Evolutionary conservation across 2,888 invertebrate genomes (phyloP), one percentile per base, ranked within the genome.

Genomic region (Atherix ibis): DNA sequence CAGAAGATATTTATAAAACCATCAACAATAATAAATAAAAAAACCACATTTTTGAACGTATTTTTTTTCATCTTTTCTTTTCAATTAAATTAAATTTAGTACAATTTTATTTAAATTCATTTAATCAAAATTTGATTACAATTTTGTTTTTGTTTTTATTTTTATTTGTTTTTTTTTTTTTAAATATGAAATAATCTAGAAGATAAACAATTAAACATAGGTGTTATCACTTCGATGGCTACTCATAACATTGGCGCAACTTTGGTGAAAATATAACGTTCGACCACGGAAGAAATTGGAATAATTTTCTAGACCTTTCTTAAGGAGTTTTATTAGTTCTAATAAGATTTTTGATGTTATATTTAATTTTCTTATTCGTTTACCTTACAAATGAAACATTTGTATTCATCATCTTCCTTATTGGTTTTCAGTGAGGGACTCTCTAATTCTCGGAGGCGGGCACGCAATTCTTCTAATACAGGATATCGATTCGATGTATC

Each of bases 381-480:
- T 64, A 77, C 77, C 73, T 76, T 70, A 62, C 78, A 79, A 55
- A 79, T 77, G 54, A 77, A 68, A 65, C 78, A 79, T 58, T 75
- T 74, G 57, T 71, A 70, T 51, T 64, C 64, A 44, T 70, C 68
- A 51, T 69, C 70, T 44, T 62, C 56, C 50, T 64, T 56, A 48
- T 57, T 55, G 52, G 57, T 56, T 56, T 54, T 55, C 47, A 56
- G 53, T 53, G 56, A 43, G 18, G 40, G 36, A 37, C 57, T 61
- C 50, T 70, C 73, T 37, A 70, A 51, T 48, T 71, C 68, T 43
- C 66, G 61, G 40, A 71, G 67, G 46, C 66, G 61, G 45, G 61
- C 63, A 45, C 70, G 66, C 28, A 72, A 53, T 41, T 72, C 70
- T 46, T 71, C 70, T 30, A 73, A 67, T 44, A 64, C 52, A 43